Evolutionary conservation across 2,797 vertebrate genomes (phyloP).

Genomic region (Myotis findleyi): DNA sequence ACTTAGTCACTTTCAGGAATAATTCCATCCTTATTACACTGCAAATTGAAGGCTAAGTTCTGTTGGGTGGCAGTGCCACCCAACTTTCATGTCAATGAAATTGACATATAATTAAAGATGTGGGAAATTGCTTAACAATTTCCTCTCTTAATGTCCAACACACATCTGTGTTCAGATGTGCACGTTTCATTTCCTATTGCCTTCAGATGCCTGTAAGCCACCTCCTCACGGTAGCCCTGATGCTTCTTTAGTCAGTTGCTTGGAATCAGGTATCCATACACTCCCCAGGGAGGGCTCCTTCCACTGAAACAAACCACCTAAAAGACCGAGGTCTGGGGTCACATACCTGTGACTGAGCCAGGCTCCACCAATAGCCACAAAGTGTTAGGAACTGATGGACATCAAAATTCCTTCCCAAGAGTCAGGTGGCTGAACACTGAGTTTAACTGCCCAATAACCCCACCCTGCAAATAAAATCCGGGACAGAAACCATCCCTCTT

Average conservation of each 20-base stretch:
- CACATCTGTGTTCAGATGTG: constrained; percentile 62
- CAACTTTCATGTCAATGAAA: constrained; percentile 81
- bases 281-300: neutral
- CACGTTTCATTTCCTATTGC: constrained; percentile 45
- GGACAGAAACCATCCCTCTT: neutral
- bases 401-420: neutral
- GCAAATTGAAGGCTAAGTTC: constrained; percentile 81
- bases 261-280: neutral
- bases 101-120: constrained; percentile 81
- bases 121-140: constrained; percentile 79
- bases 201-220: constrained; percentile 45
- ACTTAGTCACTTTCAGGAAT: constrained; percentile 79
- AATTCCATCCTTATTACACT: constrained; percentile 80
- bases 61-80: constrained; percentile 77
- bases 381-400: neutral
- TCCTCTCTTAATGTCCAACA: constrained; percentile 77
- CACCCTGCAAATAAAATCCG: neutral
- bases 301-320: neutral
- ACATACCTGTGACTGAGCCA: neutral
- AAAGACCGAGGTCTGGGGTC: neutral
- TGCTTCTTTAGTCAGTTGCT: neutral
- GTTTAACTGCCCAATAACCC: neutral
- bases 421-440: neutral
- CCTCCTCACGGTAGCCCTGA: neutral
- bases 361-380: neutral